Evolutionary conservation across 2,888 invertebrate species (phyloP), one percentile per base, ranked within the genome.

Genomic region (Eristalis intricaria): DNA sequence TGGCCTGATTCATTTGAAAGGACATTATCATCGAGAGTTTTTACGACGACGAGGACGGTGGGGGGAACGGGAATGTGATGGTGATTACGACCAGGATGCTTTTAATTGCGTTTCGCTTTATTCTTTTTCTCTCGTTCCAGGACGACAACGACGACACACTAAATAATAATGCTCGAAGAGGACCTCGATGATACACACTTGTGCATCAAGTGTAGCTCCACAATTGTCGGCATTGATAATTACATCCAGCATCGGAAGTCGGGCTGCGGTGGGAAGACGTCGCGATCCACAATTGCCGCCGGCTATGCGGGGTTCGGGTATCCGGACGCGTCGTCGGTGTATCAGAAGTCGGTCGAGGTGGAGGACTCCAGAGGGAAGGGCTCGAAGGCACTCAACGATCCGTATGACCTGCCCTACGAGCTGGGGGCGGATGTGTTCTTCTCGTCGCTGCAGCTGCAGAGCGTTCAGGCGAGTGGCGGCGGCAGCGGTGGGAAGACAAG

Each of bases 341-440:
- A 90, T 71, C 77, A 89, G 8, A 91, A 92, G 64, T 64, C 90
- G 0, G 88, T 89, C 8, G 84, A 60, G 35, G 50, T 35, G 11
- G 84, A 60, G 35, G 50, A 23, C 8, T 91, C 91, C 38, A 91
- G 91, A 0, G 92, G 90, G 7, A 93, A 93, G 70, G 81, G 90
- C 0, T 90, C 90, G 0, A 93, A 93, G 79, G 88, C 91, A 0
- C 64, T 92, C 8, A 90, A 90, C 0, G 92, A 93, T 64, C 89
- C 91, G 2, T 94, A 94, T 73, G 94, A 94, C 69, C 91, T 93
- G 10, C 93, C 94, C 2, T 95, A 95, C 89, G 94, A 94, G 68
- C 93, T 96, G 4, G 96, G 96, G 87, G 97, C 97, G 0, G 97
- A 97, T 91, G 96, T 97, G 5, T 98, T 98, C 92, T 98, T 98